A percentile compares a stretch with the other conserved stretches of the same genome.
Conservation (phyloP, 64 coral and sea anemone species). For the Montipora sp. region DNA sequence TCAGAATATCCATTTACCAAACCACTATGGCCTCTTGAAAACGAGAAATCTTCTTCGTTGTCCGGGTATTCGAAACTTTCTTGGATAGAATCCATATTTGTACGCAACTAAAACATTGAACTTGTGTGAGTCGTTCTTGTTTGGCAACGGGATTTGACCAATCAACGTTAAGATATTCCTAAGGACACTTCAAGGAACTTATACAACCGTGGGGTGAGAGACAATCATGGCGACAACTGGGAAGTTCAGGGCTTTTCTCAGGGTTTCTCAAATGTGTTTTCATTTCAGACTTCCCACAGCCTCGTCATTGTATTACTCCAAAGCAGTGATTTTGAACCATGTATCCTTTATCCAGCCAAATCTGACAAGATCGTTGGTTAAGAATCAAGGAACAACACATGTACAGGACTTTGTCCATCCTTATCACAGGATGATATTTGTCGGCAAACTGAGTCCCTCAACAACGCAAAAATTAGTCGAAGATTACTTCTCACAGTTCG, state of each 20-base stretch:
- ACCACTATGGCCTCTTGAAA: slow-evolving; percentile 14
- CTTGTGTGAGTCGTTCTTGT: background rate
- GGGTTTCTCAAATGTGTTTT: background rate
- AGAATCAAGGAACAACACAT: background rate
- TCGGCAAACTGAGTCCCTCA: slow-evolving; percentile 34
- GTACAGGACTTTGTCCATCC: slow-evolving; percentile 14
- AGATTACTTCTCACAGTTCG: slow-evolving; percentile 57
- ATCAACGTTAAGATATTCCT: background rate
- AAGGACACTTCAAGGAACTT: background rate
- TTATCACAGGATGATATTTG: slow-evolving; percentile 54
- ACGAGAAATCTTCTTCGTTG: slow-evolving; percentile 45
- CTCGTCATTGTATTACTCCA: background rate
- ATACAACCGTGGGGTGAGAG: background rate
- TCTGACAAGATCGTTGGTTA: background rate
- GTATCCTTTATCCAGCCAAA: background rate
- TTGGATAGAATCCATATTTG: slow-evolving; percentile 79
- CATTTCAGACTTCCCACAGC: background rate
- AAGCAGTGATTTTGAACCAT: background rate
- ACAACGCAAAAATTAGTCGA: slow-evolving; percentile 37
- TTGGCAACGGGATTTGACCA: background rate
- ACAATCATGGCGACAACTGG: background rate
- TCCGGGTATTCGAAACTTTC: slow-evolving; percentile 66
- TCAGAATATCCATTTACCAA: slow-evolving; percentile 56
- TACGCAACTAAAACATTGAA: background rate
- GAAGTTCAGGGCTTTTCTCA: background rate